Conservation (phyloP, 2,888 invertebrate genomes). For the Eledone cirrhosa region DNA sequence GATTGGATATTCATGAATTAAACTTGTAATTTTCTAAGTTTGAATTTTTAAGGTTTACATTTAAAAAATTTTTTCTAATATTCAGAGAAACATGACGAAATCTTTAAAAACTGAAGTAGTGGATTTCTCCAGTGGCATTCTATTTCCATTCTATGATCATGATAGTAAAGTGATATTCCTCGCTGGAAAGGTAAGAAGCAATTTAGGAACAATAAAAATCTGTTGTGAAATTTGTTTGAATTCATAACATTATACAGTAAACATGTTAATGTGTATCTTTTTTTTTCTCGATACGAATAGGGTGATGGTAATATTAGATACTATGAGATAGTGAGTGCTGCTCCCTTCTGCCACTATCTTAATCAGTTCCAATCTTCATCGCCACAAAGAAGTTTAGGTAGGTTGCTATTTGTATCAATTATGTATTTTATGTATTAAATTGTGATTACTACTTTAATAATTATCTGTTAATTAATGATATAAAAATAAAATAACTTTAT, state of each 20-base stretch:
- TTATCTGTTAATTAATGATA: too few species aligned
- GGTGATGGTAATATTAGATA: conserved; percentile 97
- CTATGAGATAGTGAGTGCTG: conserved; percentile 90
- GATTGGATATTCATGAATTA: too few species aligned
- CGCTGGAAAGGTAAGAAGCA: conserved; percentile 80
- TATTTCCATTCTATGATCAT: conserved; percentile 96
- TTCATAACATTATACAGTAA: too few species aligned
- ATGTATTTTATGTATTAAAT: too few species aligned
- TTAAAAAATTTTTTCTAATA: conserved; percentile 18
- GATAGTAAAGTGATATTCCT: conserved; percentile 94
- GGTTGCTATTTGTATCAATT: conserved; percentile 32
- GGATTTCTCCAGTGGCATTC: conserved; percentile 85
- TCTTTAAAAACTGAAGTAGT: conserved; percentile 62
- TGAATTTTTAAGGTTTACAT: background rate
- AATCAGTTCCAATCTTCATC: conserved; percentile 97
- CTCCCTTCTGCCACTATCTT: conserved; percentile 95
- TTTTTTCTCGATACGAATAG: conserved; percentile 61
- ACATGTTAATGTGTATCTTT: background rate
- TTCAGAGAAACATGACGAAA: conserved; percentile 63
- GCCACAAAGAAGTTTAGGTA: conserved; percentile 84
- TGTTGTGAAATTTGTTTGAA: too few species aligned
- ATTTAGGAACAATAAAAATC: too few species aligned
- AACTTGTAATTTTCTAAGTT: too few species aligned
- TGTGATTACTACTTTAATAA: too few species aligned
- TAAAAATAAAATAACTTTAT: background rate